Base-by-base conservation (phyloP, 2,797 vertebrate genomes). In the Furcifer pardalis region DNA sequence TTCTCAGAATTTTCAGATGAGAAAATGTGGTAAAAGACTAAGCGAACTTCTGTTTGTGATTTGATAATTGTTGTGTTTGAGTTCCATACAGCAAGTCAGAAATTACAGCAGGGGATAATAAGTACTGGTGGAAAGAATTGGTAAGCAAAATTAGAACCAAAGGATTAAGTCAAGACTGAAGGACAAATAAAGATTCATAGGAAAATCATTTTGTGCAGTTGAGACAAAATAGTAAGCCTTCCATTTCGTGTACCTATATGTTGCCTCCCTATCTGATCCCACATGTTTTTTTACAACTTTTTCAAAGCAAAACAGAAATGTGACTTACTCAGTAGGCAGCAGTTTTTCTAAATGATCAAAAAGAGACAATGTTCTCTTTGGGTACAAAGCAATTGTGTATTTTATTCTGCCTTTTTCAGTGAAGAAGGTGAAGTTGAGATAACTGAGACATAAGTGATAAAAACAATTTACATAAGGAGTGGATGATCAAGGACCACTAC, bases 281-380 rank as follows among this genome's bases (percentile, higher is more conserved):
- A 74, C 0, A 15, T 89, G 92, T 92, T 94, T 94, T 94, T 90
- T 90, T n/a, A 46, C 60, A 93, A 95, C 83, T 94, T 92, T 94
- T 88, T 91, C 84, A 93, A 94, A 94, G 90, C 92, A 89, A 93
- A 95, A 90, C 63, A 91, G 89, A 92, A 92, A 91, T 93, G 88
- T 89, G 85, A 90, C 88, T 91, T 93, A 90, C 91, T 94, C 0
- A 1, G 91, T 91, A 91, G 89, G 92, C 91, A 92, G 91, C 91
- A 91, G 91, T 92, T 94, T 94, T 95, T 94, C 92, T 90, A 94
- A 94, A 94, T 94, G 91, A 94, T 94, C 86, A 93, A n/a, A 93
- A 90, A 93, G 92, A 91, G 91, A 89, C 94, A 93, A 93, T 91
- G 93, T 85, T 93, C 90, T 93, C 91, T 91, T 92, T 93, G 92